These are phyloP conservation scores for Poeciliopsis occidentalis DNA, from an alignment of 2,113 vertebrate genomes.

Conservation along the genomic window DNA sequence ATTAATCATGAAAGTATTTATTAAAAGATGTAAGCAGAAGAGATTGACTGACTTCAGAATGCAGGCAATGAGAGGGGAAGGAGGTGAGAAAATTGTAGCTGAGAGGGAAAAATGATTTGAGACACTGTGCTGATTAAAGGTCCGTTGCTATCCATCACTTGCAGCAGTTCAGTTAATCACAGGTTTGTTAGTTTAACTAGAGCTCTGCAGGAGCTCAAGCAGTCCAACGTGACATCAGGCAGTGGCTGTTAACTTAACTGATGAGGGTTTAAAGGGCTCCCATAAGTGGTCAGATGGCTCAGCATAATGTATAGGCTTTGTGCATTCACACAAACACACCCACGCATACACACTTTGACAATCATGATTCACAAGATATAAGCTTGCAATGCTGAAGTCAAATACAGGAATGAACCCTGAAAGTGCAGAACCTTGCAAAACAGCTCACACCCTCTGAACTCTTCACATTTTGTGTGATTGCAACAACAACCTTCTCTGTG, in stretches of 20 bases:
- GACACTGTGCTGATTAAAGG: constrained; percentile 40
- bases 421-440: neutral
- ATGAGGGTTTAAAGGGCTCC: constrained; percentile 7
- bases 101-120: constrained; percentile 10
- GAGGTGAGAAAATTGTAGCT: constrained; percentile 8
- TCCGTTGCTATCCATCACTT: constrained; percentile 23
- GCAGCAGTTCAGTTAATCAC: constrained; percentile 31
- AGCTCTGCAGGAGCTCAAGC: constrained; percentile 21
- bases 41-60: constrained; percentile 23
- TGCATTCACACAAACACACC: constrained; percentile 7
- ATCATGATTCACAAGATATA: neutral
- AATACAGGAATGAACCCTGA: neutral
- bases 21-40: neutral
- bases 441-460: neutral
- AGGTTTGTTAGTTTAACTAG: constrained; percentile 36
- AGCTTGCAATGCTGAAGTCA: neutral
- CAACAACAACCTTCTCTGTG: no score
- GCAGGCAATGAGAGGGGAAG: constrained; percentile 14
- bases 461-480: no score
- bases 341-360: constrained; percentile 8
- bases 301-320: constrained; percentile 17
- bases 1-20: neutral
- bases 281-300: constrained; percentile 18
- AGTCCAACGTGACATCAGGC: constrained; percentile 26
- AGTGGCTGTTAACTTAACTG: constrained; percentile 19